Evolutionary conservation across 2,113 vertebrate species (phyloP), one percentile per base, ranked within the genome.

Genomic region (Myotis yumanensis): DNA sequence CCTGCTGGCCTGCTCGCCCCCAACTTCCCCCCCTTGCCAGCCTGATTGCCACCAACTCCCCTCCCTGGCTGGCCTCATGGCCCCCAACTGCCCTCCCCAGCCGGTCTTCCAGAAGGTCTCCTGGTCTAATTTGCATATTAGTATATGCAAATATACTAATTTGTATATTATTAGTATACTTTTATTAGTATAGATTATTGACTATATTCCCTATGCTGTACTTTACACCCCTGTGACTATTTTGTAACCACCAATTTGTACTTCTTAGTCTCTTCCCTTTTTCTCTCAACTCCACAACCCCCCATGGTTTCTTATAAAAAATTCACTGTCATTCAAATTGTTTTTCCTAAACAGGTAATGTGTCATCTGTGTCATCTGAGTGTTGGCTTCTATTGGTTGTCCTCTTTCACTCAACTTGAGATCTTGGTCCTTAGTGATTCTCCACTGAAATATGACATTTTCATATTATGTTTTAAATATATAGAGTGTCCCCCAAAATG

Each of bases 351-450:
- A 17, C 9, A 79, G 75, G 62, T 79, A 69, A 71, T 37, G 37
- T 32, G 7, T 86, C 59, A 54, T 68, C 48, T 57, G 32, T 73
- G 57, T 77, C 46, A 40, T 40, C 51, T 54, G 54, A n/a, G 35
- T 54, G 12, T 90, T 80, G 25, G 12, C 35, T 80, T 80, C 48
- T 90, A 43, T 54, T 68, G 25, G 66, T 79, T 77, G 87, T 68
- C 11, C 40, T 57, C 66, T 81, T 25, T 7, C 12, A 57, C 30
- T 71, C 48, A 80, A 30, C 68, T n/a, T n/a, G 37, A 81, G 9
- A 57, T 77, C 11, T 54, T 68, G 35, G 30, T 54, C 88, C n/a
- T 81, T 73, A 7, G 62, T 10, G n/a, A 64, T 88, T 81, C n/a
- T 46, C 52, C 40, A 40, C 25, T 69, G 51, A 80, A 52, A 88